Evolutionary conservation across 1,140 invertebrate species (phyloP).

Genomic region (Polypedilum vanderplanki): DNA sequence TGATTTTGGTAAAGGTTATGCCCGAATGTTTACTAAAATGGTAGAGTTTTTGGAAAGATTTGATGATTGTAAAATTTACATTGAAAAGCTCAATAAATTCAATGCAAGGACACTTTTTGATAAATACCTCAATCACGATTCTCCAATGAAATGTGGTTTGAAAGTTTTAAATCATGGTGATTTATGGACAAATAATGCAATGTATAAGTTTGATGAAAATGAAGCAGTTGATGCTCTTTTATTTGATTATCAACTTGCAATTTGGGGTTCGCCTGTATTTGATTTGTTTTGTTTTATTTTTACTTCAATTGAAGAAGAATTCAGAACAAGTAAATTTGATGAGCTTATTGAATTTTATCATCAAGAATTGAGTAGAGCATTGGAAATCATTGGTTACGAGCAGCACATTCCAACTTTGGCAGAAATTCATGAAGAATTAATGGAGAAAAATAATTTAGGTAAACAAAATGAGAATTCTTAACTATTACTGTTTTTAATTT

Average conservation of each 20-base stretch:
- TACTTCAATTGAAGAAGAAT: constrained; percentile 32
- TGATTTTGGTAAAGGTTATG: background rate
- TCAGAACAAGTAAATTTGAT: background rate
- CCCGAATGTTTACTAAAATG: background rate
- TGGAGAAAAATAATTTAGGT: background rate
- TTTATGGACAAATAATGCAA: constrained; percentile 58
- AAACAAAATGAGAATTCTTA: background rate
- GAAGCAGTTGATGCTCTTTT: constrained; percentile 36
- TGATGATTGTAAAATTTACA: constrained; percentile 36
- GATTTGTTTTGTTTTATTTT: constrained; percentile 39
- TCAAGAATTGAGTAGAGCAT: background rate
- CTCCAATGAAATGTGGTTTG: constrained; percentile 43
- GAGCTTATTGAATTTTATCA: constrained; percentile 26
- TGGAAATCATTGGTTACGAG: background rate
- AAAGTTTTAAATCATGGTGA: constrained; percentile 59
- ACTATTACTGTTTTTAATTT: no score
- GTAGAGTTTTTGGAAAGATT: background rate
- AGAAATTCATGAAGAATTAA: constrained; percentile 8
- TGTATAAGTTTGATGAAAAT: constrained; percentile 51
- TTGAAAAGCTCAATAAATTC: constrained; percentile 38
- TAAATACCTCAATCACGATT: constrained; percentile 33
- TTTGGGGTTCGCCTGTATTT: constrained; percentile 38
- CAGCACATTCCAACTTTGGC: background rate
- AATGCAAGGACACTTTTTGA: constrained; percentile 35
- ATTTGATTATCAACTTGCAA: constrained; percentile 41